Conservation (phyloP, 2,113 vertebrate genomes). For the Asarcornis scutulata region DNA sequence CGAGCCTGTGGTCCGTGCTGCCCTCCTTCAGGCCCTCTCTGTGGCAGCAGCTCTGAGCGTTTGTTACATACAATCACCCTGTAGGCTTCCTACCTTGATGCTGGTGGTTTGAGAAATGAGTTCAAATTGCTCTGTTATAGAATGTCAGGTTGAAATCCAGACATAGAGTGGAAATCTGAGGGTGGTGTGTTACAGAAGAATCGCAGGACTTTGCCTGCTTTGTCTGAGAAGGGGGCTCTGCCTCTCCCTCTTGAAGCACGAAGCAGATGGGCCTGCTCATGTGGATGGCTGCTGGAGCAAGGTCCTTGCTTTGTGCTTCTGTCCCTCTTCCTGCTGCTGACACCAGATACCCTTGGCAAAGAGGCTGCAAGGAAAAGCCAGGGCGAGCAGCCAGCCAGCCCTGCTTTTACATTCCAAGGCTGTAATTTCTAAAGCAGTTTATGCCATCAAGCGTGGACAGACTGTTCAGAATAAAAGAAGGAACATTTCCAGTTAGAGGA, state of each 20-base stretch:
- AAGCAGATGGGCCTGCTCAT: neutral
- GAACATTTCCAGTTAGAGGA: slow-evolving; percentile 8
- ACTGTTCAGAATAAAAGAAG: slow-evolving; percentile 62
- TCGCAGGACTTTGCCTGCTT: neutral
- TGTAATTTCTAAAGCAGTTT: slow-evolving; percentile 46
- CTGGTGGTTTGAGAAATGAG: rapidly evolving
- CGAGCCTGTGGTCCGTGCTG: rapidly evolving
- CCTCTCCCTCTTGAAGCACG: neutral
- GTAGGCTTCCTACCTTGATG: neutral
- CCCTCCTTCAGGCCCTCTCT: neutral
- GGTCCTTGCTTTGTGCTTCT: neutral
- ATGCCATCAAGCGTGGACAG: slow-evolving; percentile 29
- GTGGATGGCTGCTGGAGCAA: neutral
- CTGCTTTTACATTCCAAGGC: slow-evolving; percentile 47
- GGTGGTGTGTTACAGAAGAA: neutral
- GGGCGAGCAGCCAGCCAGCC: slow-evolving; percentile 20
- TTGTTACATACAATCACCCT: neutral
- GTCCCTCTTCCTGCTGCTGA: neutral
- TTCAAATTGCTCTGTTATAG: neutral
- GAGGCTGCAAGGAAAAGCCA: slow-evolving; percentile 1
- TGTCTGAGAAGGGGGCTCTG: neutral
- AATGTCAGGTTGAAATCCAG: neutral
- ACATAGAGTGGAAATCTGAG: neutral
- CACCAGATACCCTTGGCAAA: slow-evolving; percentile 48
- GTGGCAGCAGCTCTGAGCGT: rapidly evolving